These are phyloP conservation scores for Eclectus roratus DNA, from an alignment of 2,113 vertebrate genomes.

Conservation along the genomic window DNA sequence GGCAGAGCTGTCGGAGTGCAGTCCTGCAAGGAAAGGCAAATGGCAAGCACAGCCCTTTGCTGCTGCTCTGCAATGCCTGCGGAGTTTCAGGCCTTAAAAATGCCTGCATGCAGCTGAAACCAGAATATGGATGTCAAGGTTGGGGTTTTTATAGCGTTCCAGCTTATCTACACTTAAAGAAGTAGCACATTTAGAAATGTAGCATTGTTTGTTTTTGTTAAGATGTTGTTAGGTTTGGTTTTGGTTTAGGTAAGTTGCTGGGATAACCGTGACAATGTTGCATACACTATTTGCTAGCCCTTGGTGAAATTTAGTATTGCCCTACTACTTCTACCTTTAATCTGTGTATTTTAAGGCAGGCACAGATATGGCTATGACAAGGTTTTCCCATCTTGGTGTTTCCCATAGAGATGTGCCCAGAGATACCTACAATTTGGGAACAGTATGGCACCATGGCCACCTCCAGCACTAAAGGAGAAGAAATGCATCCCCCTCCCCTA, in stretches of 20 bases:
- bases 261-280: background rate
- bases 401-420: rapidly evolving
- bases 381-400: background rate
- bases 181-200: background rate
- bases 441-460: rapidly evolving
- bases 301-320: background rate
- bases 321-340: background rate
- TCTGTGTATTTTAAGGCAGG: background rate
- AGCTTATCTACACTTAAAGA: background rate
- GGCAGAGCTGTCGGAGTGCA: background rate
- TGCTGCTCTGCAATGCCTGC: background rate
- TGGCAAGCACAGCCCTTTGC: background rate
- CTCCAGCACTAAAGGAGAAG: background rate
- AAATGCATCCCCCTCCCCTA: background rate
- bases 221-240: background rate
- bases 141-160: background rate
- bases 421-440: background rate
- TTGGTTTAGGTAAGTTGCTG: background rate
- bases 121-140: background rate
- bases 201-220: background rate
- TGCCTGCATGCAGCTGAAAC: background rate
- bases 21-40: background rate
- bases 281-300: background rate
- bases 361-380: background rate
- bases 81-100: background rate